These are phyloP conservation scores for Drosophila sechellia DNA, from an alignment of 1,140 invertebrate genomes.

Conservation along the genomic window DNA sequence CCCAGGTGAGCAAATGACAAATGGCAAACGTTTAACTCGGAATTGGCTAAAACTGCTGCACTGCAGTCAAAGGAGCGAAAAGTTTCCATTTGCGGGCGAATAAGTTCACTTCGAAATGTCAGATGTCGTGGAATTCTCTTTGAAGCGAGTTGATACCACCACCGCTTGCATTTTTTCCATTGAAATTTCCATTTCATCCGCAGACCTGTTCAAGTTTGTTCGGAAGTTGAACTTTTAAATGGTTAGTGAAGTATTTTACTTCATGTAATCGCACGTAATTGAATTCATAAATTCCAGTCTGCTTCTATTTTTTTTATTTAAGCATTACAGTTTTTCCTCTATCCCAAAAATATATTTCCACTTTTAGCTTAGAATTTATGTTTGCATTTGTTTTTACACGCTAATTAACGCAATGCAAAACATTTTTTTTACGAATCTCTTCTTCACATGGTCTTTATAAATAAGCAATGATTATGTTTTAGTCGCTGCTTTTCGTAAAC, in stretches of 20 bases:
- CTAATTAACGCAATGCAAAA: neutral
- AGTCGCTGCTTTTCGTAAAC: slow-evolving; percentile 7
- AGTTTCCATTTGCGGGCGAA: slow-evolving; percentile 46
- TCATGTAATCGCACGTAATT: neutral
- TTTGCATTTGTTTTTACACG: too few relatives aligned
- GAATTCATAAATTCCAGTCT: too few relatives aligned
- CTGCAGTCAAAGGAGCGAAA: slow-evolving; percentile 52
- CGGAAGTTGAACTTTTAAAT: slow-evolving; percentile 6
- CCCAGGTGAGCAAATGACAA: slow-evolving; percentile 67
- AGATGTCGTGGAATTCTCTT: slow-evolving; percentile 51
- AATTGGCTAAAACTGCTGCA: slow-evolving; percentile 60
- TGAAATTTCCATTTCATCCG: slow-evolving; percentile 31
- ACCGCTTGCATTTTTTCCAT: slow-evolving; percentile 15
- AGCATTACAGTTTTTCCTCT: too few relatives aligned
- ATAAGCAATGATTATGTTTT: neutral
- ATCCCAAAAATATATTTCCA: too few relatives aligned
- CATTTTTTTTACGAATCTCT: neutral
- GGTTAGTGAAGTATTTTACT: neutral
- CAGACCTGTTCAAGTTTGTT: slow-evolving; percentile 15
- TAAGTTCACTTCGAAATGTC: slow-evolving; percentile 45
- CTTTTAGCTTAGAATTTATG: too few relatives aligned
- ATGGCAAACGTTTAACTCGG: slow-evolving; percentile 68
- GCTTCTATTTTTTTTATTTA: too few relatives aligned
- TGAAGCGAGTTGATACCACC: slow-evolving; percentile 26
- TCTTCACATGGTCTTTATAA: neutral